These are phyloP conservation scores for Caenorhabditis plicata DNA, from an alignment of 2,888 invertebrate genomes.

Conservation along the genomic window DNA sequence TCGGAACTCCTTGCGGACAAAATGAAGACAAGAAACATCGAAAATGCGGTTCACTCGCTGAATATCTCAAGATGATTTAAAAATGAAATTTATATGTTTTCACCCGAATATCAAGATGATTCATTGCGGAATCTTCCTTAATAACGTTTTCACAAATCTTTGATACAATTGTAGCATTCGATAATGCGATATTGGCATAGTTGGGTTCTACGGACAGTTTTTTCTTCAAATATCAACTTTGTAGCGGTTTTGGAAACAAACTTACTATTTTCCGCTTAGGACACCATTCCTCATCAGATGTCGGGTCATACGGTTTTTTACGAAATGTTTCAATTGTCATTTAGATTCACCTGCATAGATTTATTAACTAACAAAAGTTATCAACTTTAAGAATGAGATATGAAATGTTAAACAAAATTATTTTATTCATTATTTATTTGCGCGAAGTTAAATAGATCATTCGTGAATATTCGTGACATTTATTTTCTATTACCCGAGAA, in stretches of 20 bases:
- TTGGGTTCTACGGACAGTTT: background rate
- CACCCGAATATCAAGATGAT: background rate
- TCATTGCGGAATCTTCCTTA: background rate
- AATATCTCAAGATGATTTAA: background rate
- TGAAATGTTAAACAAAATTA: too few species aligned
- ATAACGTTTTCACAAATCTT: background rate
- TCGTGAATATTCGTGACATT: too few species aligned
- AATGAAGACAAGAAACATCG: background rate
- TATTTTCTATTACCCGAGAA: too few species aligned
- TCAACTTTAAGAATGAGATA: too few species aligned
- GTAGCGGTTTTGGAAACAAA: too few species aligned
- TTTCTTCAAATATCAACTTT: too few species aligned
- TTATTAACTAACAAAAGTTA: too few species aligned
- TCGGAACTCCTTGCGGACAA: slow-evolving; percentile 8
- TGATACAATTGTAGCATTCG: background rate
- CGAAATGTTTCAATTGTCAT: too few species aligned
- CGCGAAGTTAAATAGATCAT: too few species aligned
- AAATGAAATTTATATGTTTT: background rate
- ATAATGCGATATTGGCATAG: too few species aligned
- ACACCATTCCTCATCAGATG: slow-evolving; percentile 5
- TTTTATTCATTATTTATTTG: too few species aligned
- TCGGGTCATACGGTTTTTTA: slow-evolving; percentile 3
- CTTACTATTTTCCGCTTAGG: slow-evolving; percentile 7
- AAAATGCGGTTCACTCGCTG: background rate
- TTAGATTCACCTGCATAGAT: too few species aligned